phyloP scores from a whole-genome alignment of 2,888 invertebrate genomes.

The Terebella lapidaria region DNA sequence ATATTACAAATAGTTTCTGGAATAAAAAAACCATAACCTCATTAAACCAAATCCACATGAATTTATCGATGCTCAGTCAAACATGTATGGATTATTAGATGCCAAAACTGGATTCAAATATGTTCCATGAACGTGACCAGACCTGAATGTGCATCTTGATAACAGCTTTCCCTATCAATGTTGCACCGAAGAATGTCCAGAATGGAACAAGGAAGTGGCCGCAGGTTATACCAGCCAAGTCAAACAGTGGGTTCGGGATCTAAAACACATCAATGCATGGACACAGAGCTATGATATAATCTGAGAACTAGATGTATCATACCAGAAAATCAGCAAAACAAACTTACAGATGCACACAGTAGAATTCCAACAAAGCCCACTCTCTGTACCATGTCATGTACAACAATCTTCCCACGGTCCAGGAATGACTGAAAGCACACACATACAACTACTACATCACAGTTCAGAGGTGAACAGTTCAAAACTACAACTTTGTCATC shows the following conservation, averaged over 20 bases:
- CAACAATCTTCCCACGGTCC: constrained; percentile 75
- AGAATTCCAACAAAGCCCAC: constrained; percentile 95
- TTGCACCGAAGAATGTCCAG: constrained; percentile 99
- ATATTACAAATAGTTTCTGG: constrained; percentile 57
- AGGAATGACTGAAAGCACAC: constrained; percentile 58
- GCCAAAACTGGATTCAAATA: no score
- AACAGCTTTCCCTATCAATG: constrained; percentile 92
- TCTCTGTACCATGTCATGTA: constrained; percentile 73
- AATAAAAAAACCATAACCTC: constrained; percentile 16
- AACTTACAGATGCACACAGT: constrained; percentile 81
- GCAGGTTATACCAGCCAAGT: constrained; percentile 96
- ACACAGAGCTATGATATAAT: neutral
- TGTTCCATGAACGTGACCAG: no score
- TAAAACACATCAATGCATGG: constrained; percentile 49
- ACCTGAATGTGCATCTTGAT: constrained; percentile 95
- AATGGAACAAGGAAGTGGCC: constrained; percentile 98
- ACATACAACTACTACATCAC: no score
- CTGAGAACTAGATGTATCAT: no score
- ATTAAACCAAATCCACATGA: no score
- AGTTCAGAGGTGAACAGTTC: no score
- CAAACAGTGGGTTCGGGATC: constrained; percentile 99
- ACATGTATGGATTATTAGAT: no score
- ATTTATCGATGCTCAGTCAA: no score
- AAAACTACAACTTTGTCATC: no score
- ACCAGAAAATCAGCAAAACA: neutral